Conservation (phyloP, 2,888 invertebrate genomes). For the Harmothoe impar region DNA sequence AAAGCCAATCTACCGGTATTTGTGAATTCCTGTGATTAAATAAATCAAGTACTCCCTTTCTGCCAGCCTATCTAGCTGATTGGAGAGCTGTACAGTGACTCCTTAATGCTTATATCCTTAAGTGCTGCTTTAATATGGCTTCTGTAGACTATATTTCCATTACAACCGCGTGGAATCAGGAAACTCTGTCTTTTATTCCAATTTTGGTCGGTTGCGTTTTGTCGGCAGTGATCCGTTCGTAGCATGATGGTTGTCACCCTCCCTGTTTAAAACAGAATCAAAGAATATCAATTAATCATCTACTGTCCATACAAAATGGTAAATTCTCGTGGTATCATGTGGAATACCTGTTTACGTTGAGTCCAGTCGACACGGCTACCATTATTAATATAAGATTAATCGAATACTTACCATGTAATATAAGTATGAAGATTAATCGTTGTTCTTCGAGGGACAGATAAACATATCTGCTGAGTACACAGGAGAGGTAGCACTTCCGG, state of each 20-base stretch:
- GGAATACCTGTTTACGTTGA: too few species aligned
- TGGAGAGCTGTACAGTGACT: too few species aligned
- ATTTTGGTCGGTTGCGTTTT: conserved; percentile 45
- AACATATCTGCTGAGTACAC: too few species aligned
- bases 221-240: conserved; percentile 13
- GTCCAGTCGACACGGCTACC: too few species aligned
- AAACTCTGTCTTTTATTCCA: not conserved
- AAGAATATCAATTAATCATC: not conserved
- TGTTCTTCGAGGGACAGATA: too few species aligned
- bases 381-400: too few species aligned
- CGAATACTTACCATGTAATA: too few species aligned
- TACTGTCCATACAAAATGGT: too few species aligned
- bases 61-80: not conserved
- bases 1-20: too few species aligned
- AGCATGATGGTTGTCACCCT: not conserved
- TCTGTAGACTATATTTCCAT: not conserved
- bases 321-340: not conserved
- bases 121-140: not conserved
- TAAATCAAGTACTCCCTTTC: not conserved
- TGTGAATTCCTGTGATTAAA: too few species aligned
- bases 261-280: not conserved
- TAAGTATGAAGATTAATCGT: too few species aligned
- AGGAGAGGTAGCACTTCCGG: too few species aligned
- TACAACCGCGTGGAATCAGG: not conserved
- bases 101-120: not conserved